Conservation (phyloP, 2,888 invertebrate genomes). For the Chrysolina oricalcia region DNA sequence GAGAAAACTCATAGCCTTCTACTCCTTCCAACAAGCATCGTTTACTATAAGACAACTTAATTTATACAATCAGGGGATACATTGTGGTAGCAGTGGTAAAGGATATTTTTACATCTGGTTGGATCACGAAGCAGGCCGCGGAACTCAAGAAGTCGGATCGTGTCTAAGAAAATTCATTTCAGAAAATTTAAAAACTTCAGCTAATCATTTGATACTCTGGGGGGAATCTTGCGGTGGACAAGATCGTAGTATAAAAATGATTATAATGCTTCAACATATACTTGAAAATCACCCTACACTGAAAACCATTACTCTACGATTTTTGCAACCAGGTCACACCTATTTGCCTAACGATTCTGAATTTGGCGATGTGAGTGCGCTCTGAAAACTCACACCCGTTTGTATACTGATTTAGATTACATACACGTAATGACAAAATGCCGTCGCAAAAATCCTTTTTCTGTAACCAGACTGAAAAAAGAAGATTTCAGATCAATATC, state of each 20-base stretch:
- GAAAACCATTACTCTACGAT: conserved; percentile 47
- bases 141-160: conserved; percentile 1
- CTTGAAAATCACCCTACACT: conserved; percentile 48
- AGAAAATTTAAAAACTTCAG: not conserved
- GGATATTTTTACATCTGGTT: conserved; percentile 24
- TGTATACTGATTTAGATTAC: conserved; percentile 52
- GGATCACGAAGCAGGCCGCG: conserved; percentile 14
- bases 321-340: conserved; percentile 55
- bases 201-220: conserved; percentile 19
- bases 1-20: conserved; percentile 19
- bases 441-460: conserved; percentile 50
- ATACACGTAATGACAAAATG: conserved; percentile 53
- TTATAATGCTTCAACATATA: conserved; percentile 47
- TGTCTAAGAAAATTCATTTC: conserved; percentile 19
- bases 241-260: conserved; percentile 55
- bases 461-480: conserved; percentile 44
- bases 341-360: conserved; percentile 56
- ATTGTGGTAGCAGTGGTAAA: too few species aligned
- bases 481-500: conserved; percentile 47
- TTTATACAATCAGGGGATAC: conserved; percentile 32
- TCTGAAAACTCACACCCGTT: conserved; percentile 50
- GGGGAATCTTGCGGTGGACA: conserved; percentile 43
- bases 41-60: conserved; percentile 30
- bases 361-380: conserved; percentile 55
- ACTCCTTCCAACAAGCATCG: conserved; percentile 21